Base-by-base conservation (phyloP, 2,797 vertebrate species). In the Scarus forsteni region DNA sequence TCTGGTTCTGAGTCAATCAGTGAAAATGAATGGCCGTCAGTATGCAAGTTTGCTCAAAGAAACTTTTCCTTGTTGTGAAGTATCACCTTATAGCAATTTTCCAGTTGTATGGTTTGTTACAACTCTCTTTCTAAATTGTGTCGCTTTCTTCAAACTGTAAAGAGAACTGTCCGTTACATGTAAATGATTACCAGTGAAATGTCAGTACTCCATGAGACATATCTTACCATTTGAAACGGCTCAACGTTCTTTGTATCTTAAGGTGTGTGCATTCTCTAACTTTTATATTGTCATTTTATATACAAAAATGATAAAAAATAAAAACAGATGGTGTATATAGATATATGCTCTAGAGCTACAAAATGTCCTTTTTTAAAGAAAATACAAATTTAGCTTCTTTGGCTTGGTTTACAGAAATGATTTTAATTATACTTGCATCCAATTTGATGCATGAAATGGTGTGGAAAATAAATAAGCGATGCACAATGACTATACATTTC, bases 221-320 rank as follows among this genome's bases (percentile, higher is more conserved):
- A 96, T 95, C 94, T 88, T 95, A 94, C 94, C 95, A 95, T 98
- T 96, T 96, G 94, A 96, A 96, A 96, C 94, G 91, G 93, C 95
- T 96, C 95, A 86, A 95, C 95, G 96, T 97, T 96, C 95, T 98
- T 98, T 97, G 95, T 98, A 97, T 96, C 96, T 96, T 96, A 97
- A 96, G 95, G 93, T 97, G 96, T 97, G 96, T 96, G 93, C 93
- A 94, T 94, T 94, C 92, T 97, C 95, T 95, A 95, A 95, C 95
- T 95, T 98, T 98, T 98, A 98, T 98, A 98, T 97, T 95, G 96
- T 97, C 97, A 97, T 98, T 98, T 98, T 98, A 97, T 98, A 97
- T 97, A 97, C 81, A 90, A 93, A 96, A 90, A 95, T 77, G 95
- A 95, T 97, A 93, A 94, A 90, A 94, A 85, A 85, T 86, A 92